Base-by-base conservation (phyloP, 2,113 vertebrate species). In the Triplophysa siluroides region DNA sequence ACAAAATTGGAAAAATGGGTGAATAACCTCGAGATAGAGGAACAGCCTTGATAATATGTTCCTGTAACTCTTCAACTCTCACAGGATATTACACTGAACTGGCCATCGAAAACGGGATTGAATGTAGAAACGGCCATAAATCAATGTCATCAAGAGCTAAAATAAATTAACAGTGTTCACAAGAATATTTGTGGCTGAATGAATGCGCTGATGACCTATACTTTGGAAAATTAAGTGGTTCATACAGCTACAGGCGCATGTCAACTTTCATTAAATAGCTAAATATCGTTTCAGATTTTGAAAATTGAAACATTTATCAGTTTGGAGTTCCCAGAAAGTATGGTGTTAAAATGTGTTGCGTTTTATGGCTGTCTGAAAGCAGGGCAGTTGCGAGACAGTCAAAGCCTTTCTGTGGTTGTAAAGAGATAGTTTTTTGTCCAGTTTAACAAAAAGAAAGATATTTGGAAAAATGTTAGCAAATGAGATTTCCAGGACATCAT, bases 1-100 rank as follows among this genome's bases (percentile, higher is more conserved):
- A 79, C 26, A 63, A 67, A 82, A 82, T 78, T 63, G 38, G 47
- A 61, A 79, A 76, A 79, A 67, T 73, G 60, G 24, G 61, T 76
- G 79, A 77, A 68, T 81, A 78, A 78, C 61, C 76, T 47, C 18
- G 60, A 43, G 45, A 58, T 10, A 6, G 38, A 50, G 73, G 38
- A 77, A 78, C n/a, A 78, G 41, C 41, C 29, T 18, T 43, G 67
- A 82, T 60, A 43, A 29, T 60, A 72, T 65, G 41, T 71, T 72
- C 19, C 4, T 72, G 29, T 70, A 66, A 16, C 47, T 50, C 21
- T 52, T 67, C n/a, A 63, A 50, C 19, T 81, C 29, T 80, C 33
- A 23, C 66, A 47, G 38, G 14, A 12, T 71, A 72, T 81, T 63
- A 78, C 67, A 65, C 60, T 71, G 58, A 52, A 52, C 78, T 23